These are phyloP conservation scores for Eurystomus glaucurus DNA, from an alignment of 2,797 vertebrate genomes.

Conservation along the genomic window DNA sequence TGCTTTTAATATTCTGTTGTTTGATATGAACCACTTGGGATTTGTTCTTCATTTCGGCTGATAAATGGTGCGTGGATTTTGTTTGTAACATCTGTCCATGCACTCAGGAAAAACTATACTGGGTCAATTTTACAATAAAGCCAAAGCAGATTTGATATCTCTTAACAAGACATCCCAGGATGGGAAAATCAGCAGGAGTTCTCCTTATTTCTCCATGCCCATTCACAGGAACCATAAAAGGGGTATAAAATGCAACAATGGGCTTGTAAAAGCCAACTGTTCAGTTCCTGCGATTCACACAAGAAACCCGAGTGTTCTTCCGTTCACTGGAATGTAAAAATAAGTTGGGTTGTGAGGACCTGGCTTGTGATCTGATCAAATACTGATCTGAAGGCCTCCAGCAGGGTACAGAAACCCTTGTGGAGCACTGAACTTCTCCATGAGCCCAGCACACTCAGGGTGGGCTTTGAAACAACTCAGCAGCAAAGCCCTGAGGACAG, in stretches of 20 bases:
- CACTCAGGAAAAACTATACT: neutral
- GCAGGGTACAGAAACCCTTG: neutral
- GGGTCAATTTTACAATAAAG: neutral
- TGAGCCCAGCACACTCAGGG: rapidly evolving
- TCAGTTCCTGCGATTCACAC: neutral
- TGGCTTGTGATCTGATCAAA: neutral
- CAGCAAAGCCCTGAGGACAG: neutral
- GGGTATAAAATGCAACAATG: neutral
- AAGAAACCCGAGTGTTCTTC: rapidly evolving
- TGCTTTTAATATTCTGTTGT: neutral
- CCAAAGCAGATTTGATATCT: neutral
- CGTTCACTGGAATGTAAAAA: neutral
- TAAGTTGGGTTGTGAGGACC: neutral
- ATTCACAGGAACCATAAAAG: neutral
- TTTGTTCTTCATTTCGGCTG: neutral
- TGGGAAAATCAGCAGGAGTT: neutral
- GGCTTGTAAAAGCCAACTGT: neutral
- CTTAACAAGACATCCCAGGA: neutral
- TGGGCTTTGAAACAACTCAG: neutral
- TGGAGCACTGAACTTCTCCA: neutral
- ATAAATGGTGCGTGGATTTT: neutral
- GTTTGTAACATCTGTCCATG: neutral
- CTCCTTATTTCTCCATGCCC: neutral
- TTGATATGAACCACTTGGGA: neutral
- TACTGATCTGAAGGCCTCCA: neutral